Evolutionary conservation across 2,888 invertebrate species (phyloP), one percentile per base, ranked within the genome.

Genomic region (Melipona beecheii): DNA sequence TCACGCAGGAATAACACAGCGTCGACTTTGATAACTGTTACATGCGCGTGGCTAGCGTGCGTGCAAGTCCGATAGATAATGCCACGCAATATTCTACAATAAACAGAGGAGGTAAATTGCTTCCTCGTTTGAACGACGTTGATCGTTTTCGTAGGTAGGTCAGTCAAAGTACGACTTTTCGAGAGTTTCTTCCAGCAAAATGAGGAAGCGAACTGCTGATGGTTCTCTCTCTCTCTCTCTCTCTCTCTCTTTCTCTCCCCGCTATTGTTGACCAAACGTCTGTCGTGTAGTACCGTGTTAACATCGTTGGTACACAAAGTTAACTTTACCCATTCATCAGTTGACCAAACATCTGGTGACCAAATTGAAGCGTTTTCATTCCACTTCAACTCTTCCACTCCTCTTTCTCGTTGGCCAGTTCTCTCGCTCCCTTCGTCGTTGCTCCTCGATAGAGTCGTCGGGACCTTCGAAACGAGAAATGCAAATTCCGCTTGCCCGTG

Each of bases 321-420:
- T 80, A 80, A 80, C 76, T 77, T 74, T 31, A 19, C 24, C 77
- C 19, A 64, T 78, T 81, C 84, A 58, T 78, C 81, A 72, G 70
- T 60, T 81, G 77, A 75, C 62, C 83, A 73, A 83, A 75, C 72
- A 69, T 50, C 60, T 73, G 52, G n/a, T 27, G 71, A 54, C 70
- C 43, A 77, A 77, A 81, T 77, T 72, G 66, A 31, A 77, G 43
- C 77, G 75, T 75, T 80, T 70, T 64, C 79, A 49, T 75, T 13
- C 66, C 49, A 24, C 65, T 31, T 49, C 43, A 27, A 15, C 43
- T 60, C 64, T 56, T 36, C 64, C 50, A 24, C 49, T 31, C 36
- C 49, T 24, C 64, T 69, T 24, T 64, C 52, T 19, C 36, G 49
- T 31, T 2, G 9, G n/a, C 0, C n/a, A 4, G 24, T n/a, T 17